Percentiles rank a stretch among this genome's conserved stretches.
These are phyloP conservation scores for Drosophila tanythrix DNA, from an alignment of 2,888 invertebrate species.

Conservation along the genomic window DNA sequence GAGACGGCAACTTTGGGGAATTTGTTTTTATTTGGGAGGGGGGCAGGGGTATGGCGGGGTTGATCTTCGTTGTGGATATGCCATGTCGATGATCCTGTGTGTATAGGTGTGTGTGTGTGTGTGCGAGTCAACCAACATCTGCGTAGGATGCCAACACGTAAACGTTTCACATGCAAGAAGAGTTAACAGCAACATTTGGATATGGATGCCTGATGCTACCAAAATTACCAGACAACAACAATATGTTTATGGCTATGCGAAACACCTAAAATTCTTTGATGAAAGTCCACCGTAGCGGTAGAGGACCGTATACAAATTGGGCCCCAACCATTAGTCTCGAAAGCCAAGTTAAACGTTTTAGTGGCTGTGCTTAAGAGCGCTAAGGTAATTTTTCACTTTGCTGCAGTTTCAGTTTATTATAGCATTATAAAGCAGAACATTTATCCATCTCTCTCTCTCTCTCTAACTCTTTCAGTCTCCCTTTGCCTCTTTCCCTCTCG, in stretches of 20 bases:
- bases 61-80: not conserved
- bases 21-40: not conserved
- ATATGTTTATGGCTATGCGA: constrained; percentile 75
- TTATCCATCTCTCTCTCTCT: not conserved
- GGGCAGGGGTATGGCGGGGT: not conserved
- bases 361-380: constrained; percentile 76
- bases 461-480: not conserved
- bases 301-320: constrained; percentile 74
- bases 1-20: constrained; percentile 11
- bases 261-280: constrained; percentile 74
- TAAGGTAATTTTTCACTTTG: constrained; percentile 78
- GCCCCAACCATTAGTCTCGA: constrained; percentile 74
- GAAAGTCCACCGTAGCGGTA: constrained; percentile 53
- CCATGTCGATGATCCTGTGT: constrained; percentile 25
- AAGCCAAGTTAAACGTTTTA: constrained; percentile 76
- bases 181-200: constrained; percentile 57
- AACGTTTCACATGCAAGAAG: constrained; percentile 73
- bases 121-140: constrained; percentile 32
- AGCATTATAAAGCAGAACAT: constrained; percentile 52
- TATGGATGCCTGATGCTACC: constrained; percentile 41
- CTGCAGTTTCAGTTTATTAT: constrained; percentile 71
- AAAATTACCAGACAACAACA: constrained; percentile 50
- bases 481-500: not conserved
- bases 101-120: constrained; percentile 2
- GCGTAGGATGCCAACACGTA: constrained; percentile 73